Percentiles rank a stretch among this genome's conserved stretches.
Evolutionary conservation across 2,797 vertebrate species (phyloP).

Genomic region (Graptemys geographica): DNA sequence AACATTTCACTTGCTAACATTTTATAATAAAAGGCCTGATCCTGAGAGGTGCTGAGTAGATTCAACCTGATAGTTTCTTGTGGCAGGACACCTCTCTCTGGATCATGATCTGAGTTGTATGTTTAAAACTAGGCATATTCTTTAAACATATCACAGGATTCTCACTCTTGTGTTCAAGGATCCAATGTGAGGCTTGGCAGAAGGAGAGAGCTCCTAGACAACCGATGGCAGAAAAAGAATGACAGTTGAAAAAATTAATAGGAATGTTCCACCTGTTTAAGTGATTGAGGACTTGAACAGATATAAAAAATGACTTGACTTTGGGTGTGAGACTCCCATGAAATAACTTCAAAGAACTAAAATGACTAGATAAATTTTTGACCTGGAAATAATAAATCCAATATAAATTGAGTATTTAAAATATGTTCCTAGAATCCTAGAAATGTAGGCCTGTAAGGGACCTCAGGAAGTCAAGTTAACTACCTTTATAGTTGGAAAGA

Average conservation of each 20-base stretch:
- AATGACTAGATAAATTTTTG: neutral
- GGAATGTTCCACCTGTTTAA: neutral
- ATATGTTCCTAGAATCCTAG: neutral
- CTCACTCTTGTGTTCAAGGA: neutral
- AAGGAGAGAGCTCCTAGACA: neutral
- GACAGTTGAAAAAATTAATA: neutral
- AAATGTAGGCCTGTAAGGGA: no score
- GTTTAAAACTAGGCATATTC: neutral
- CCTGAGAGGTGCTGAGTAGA: neutral
- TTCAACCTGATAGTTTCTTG: neutral
- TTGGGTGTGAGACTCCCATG: neutral
- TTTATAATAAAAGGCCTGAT: neutral
- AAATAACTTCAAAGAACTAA: neutral
- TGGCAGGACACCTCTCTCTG: neutral
- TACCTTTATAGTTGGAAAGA: neutral
- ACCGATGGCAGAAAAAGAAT: neutral
- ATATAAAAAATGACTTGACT: neutral
- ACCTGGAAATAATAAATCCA: neutral
- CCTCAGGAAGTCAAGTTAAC: neutral
- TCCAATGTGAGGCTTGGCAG: neutral
- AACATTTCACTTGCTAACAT: rapidly evolving
- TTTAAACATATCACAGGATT: neutral
- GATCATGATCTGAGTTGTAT: neutral
- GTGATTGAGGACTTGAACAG: neutral
- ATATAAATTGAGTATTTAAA: neutral